phyloP scores from a whole-genome alignment of 2,888 invertebrate genomes.

The Rhagonycha fulva region DNA sequence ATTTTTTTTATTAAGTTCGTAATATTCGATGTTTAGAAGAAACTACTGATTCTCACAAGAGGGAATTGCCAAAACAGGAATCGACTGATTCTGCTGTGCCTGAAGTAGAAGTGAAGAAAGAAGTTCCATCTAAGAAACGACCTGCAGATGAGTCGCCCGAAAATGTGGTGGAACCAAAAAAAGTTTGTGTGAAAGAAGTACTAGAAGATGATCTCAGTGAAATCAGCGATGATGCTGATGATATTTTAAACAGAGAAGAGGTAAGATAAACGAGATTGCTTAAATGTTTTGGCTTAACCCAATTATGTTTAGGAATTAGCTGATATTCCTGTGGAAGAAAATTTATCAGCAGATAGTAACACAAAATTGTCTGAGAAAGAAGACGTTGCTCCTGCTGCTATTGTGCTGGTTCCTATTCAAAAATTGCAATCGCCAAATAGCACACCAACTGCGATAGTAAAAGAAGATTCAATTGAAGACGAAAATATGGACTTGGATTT shows the following conservation, averaged over 20 bases:
- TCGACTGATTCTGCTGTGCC: slow-evolving; percentile 19
- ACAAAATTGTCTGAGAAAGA: slow-evolving; percentile 31
- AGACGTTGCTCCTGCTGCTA: slow-evolving; percentile 42
- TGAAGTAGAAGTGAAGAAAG: slow-evolving; percentile 35
- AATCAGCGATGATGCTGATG: slow-evolving; percentile 88
- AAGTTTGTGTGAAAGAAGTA: slow-evolving; percentile 52
- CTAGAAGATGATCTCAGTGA: slow-evolving; percentile 79
- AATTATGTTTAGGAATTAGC: slow-evolving; percentile 36
- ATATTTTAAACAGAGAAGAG: slow-evolving; percentile 81
- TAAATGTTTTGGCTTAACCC: neutral
- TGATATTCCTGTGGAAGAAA: slow-evolving; percentile 30
- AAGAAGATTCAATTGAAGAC: slow-evolving; percentile 66
- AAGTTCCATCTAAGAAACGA: slow-evolving; percentile 40
- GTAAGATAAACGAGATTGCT: slow-evolving; percentile 39
- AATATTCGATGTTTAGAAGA: slow-evolving; percentile 11
- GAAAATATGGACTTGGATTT: slow-evolving; percentile 80
- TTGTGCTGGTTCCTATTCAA: slow-evolving; percentile 40
- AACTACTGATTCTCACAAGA: slow-evolving; percentile 37
- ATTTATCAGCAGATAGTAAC: neutral
- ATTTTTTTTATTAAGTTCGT: neutral
- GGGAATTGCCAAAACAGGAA: slow-evolving; percentile 19
- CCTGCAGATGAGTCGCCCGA: slow-evolving; percentile 51
- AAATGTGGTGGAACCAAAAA: slow-evolving; percentile 56
- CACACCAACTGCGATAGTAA: slow-evolving; percentile 37
- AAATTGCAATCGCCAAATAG: slow-evolving; percentile 45